Conservation (phyloP, 2,888 invertebrate genomes). For the Lepidochitona cinerea region DNA sequence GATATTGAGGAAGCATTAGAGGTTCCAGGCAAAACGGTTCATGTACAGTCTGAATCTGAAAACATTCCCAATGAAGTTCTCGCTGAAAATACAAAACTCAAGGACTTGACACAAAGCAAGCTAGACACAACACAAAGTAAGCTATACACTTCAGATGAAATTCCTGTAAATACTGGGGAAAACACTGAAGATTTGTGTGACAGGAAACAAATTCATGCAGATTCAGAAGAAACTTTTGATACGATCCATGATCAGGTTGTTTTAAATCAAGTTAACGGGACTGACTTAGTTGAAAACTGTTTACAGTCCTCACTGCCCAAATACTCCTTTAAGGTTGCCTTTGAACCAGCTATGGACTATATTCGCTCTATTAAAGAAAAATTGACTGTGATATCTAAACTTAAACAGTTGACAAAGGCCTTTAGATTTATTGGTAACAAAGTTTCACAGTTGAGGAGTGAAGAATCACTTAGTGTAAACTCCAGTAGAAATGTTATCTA, state of each 20-base stretch:
- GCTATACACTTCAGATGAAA: neutral
- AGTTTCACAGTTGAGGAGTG: constrained; percentile 24
- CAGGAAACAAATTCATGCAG: neutral
- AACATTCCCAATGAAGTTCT: too few species aligned
- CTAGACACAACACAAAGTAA: too few species aligned
- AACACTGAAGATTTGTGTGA: neutral
- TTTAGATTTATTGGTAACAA: constrained; percentile 32
- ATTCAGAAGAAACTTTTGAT: neutral
- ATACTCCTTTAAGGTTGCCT: neutral
- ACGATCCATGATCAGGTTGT: neutral
- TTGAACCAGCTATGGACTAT: neutral
- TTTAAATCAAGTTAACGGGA: neutral
- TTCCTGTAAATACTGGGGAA: neutral
- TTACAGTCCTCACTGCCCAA: neutral
- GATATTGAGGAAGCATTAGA: neutral
- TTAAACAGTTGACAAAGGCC: constrained; percentile 38
- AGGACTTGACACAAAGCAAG: too few species aligned
- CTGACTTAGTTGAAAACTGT: neutral
- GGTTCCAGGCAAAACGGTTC: neutral
- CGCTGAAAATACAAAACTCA: too few species aligned
- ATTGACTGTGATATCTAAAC: constrained; percentile 31
- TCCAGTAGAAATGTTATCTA: constrained; percentile 8
- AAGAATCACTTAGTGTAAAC: neutral
- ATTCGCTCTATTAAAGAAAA: neutral
- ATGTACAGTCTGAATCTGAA: neutral